phyloP scores from a whole-genome alignment of 2,113 vertebrate genomes.

The Mormyrus iriodes region DNA sequence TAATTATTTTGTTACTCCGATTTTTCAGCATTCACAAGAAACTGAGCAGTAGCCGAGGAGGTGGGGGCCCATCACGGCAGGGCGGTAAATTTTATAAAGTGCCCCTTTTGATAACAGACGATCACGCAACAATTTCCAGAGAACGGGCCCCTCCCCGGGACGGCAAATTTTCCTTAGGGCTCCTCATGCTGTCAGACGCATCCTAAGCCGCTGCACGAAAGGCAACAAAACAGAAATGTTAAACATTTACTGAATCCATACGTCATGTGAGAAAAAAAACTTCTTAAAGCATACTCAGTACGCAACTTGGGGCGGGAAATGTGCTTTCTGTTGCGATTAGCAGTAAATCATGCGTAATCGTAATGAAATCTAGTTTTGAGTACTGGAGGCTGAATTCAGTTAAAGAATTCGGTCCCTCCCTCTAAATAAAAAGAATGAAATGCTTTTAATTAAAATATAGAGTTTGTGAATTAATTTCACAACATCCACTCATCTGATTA shows the following conservation, averaged over 20 bases:
- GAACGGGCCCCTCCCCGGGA: neutral
- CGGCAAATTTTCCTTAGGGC: neutral
- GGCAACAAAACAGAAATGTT: neutral
- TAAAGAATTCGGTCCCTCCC: neutral
- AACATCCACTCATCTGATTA: constrained; percentile 1
- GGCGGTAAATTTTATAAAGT: neutral
- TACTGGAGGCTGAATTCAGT: neutral
- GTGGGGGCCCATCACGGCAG: neutral
- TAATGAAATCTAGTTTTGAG: neutral
- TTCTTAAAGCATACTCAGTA: neutral
- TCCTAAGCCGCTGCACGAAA: neutral
- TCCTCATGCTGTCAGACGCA: neutral
- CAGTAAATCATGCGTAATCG: neutral
- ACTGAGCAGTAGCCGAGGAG: neutral
- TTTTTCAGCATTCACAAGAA: neutral
- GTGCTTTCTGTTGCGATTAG: neutral
- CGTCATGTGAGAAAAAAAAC: neutral
- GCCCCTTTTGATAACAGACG: neutral
- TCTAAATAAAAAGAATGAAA: neutral
- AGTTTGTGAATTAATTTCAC: constrained; percentile 6
- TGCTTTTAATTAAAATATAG: neutral
- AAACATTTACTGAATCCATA: neutral
- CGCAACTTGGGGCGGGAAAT: neutral
- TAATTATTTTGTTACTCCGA: neutral
- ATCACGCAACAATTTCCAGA: neutral